These are phyloP conservation scores for Drosophila lowei DNA, from an alignment of 1,140 invertebrate genomes.

Conservation along the genomic window DNA sequence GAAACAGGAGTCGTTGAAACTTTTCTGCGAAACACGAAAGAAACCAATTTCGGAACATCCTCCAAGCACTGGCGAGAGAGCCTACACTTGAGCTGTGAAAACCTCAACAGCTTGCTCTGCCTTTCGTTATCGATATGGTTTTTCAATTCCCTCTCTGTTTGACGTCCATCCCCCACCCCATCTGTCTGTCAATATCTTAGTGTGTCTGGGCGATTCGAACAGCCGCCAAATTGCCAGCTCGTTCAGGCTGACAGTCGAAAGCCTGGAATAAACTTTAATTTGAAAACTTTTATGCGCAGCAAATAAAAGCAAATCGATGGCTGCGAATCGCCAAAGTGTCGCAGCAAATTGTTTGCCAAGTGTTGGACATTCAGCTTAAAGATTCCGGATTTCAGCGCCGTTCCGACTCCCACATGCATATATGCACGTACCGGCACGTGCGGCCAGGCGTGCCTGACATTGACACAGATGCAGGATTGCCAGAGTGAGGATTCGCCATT, in stretches of 20 bases:
- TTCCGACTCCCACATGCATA: slow-evolving; percentile 41
- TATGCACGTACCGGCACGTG: slow-evolving; percentile 62
- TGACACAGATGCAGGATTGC: slow-evolving; percentile 68
- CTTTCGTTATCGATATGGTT: slow-evolving; percentile 29
- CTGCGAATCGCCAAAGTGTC: slow-evolving; percentile 47
- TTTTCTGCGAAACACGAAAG: slow-evolving; percentile 20
- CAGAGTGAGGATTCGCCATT: slow-evolving; percentile 33
- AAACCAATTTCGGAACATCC: slow-evolving; percentile 14
- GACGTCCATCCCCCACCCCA: too few relatives aligned
- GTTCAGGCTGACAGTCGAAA: slow-evolving; percentile 52
- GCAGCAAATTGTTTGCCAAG: slow-evolving; percentile 72
- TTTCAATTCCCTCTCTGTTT: background rate
- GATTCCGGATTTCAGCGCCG: slow-evolving; percentile 36
- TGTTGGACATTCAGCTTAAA: slow-evolving; percentile 74
- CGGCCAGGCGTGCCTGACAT: slow-evolving; percentile 60
- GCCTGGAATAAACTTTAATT: slow-evolving; percentile 70
- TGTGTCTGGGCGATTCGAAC: slow-evolving; percentile 4
- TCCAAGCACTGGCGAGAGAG: background rate
- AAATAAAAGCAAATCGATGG: slow-evolving; percentile 61
- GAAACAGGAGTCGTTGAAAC: slow-evolving; percentile 2
- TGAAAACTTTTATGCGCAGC: slow-evolving; percentile 68
- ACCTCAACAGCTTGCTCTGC: slow-evolving; percentile 3
- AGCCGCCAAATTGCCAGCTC: slow-evolving; percentile 48
- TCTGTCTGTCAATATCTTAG: slow-evolving; percentile 22
- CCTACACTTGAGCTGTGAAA: slow-evolving; percentile 1